These are phyloP conservation scores for Esox niger DNA, from an alignment of 2,113 vertebrate species.

Conservation along the genomic window DNA sequence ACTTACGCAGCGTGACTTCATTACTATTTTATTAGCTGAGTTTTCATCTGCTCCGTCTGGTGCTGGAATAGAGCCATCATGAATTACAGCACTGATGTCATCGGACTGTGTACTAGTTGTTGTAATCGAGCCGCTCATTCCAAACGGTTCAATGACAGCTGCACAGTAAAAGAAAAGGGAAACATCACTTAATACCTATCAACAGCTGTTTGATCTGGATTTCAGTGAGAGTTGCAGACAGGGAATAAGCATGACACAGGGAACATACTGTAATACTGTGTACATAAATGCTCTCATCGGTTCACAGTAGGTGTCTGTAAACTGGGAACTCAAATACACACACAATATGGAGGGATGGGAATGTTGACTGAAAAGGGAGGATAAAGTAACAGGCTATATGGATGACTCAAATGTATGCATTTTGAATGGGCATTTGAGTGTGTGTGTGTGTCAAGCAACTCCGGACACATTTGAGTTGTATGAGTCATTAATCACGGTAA, in stretches of 20 bases:
- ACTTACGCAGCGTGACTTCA: not conserved
- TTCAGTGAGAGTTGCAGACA: not conserved
- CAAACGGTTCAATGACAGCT: no score
- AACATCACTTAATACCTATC: no score
- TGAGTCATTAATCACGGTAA: not conserved
- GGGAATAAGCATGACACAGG: not conserved
- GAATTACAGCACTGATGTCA: not conserved
- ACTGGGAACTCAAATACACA: not conserved
- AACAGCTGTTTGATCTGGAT: not conserved
- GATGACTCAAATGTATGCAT: no score
- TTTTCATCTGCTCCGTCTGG: not conserved
- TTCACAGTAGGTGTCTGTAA: not conserved
- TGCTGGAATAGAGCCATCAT: not conserved
- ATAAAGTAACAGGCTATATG: not conserved
- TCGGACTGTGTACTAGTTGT: not conserved
- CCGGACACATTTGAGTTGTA: not conserved
- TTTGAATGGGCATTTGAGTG: not conserved
- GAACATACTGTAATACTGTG: not conserved
- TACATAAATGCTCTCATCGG: not conserved
- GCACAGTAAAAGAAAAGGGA: no score
- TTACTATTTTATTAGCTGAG: not conserved
- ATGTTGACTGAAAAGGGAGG: not conserved
- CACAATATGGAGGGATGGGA: not conserved
- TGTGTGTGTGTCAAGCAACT: not conserved
- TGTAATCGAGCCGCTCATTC: not conserved